These are phyloP conservation scores for Morone saxatilis DNA, from an alignment of 2,113 vertebrate genomes.

Conservation along the genomic window DNA sequence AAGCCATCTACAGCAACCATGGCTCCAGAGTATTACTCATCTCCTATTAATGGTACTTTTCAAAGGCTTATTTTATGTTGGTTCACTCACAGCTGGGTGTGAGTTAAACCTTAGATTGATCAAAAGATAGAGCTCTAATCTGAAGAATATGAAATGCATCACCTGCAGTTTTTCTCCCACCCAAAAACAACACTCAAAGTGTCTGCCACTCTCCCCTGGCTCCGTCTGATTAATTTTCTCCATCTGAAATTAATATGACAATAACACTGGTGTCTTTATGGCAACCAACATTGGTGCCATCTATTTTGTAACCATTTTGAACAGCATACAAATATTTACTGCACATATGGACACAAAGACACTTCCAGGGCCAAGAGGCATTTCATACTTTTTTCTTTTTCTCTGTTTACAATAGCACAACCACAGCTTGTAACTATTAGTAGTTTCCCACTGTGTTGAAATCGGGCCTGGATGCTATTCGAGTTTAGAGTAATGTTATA, in stretches of 20 bases:
- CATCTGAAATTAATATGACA: conserved; percentile 31
- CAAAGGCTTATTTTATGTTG: conserved; percentile 80
- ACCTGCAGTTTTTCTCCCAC: conserved; percentile 42
- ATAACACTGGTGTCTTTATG: conserved; percentile 3
- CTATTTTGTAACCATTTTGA: conserved; percentile 9
- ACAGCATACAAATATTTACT: background rate
- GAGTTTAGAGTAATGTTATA: too few species aligned
- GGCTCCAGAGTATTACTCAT: conserved; percentile 70
- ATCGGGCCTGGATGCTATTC: too few species aligned
- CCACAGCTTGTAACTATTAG: too few species aligned
- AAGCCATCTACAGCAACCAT: conserved; percentile 66
- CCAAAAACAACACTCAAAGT: conserved; percentile 43
- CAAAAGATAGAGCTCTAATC: conserved; percentile 75
- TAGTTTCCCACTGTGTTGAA: too few species aligned
- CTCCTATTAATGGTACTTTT: conserved; percentile 70
- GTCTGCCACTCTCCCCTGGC: conserved; percentile 6
- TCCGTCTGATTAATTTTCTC: conserved; percentile 45
- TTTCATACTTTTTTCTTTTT: too few species aligned
- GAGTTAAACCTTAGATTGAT: conserved; percentile 76
- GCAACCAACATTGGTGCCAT: background rate
- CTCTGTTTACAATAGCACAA: too few species aligned
- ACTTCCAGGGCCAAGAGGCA: too few species aligned
- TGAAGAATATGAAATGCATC: conserved; percentile 69
- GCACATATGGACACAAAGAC: background rate
- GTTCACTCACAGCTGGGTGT: conserved; percentile 66